These are phyloP conservation scores for Anoplophora glabripennis DNA, from an alignment of 1,140 invertebrate genomes.

Conservation along the genomic window DNA sequence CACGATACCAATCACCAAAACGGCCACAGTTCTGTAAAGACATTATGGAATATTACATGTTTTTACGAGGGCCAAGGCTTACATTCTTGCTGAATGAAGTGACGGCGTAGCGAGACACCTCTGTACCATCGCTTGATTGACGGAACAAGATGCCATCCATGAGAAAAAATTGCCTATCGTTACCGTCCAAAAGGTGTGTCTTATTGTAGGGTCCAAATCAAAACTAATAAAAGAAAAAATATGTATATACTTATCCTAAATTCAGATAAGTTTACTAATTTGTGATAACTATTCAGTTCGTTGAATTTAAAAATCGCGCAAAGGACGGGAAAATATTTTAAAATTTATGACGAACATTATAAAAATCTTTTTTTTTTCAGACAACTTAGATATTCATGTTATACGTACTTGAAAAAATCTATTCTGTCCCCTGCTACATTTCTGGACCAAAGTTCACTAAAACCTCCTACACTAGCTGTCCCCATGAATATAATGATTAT, in stretches of 20 bases:
- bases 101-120: constrained; percentile 74
- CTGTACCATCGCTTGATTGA: constrained; percentile 84
- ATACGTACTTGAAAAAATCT: constrained; percentile 60
- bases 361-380: too few relatives aligned
- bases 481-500: constrained; percentile 67
- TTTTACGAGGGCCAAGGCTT: constrained; percentile 40
- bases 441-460: constrained; percentile 60
- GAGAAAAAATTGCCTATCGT: constrained; percentile 78
- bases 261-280: background rate
- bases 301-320: background rate
- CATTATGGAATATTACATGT: background rate
- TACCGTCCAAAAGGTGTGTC: constrained; percentile 82
- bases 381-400: too few relatives aligned
- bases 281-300: background rate
- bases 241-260: background rate
- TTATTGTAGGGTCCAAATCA: constrained; percentile 68
- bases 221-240: constrained; percentile 55
- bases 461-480: constrained; percentile 62
- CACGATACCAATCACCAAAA: constrained; percentile 48
- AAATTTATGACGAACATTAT: too few relatives aligned
- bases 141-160: constrained; percentile 76
- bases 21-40: constrained; percentile 45
- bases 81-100: constrained; percentile 66
- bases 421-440: constrained; percentile 56
- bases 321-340: background rate